Percentiles rank a stretch among this genome's conserved stretches.
Evolutionary conservation across 2,797 vertebrate genomes (phyloP).

Genomic region (Melanogrammus aeglefinus): DNA sequence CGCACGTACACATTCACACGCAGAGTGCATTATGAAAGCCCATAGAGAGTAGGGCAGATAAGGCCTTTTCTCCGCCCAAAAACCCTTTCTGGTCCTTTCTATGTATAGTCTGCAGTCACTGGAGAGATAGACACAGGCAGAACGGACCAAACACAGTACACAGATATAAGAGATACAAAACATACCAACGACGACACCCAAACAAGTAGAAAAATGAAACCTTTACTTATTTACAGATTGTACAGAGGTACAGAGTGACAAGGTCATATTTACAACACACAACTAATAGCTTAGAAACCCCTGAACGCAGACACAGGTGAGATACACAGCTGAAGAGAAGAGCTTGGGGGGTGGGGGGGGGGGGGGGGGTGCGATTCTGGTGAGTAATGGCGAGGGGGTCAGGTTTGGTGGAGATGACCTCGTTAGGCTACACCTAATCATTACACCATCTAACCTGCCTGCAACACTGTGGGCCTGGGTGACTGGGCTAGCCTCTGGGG

Average conservation of each 20-base stretch:
- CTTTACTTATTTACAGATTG: slow-evolving; percentile 79
- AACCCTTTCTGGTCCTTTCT: slow-evolving; percentile 38
- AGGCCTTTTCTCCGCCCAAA: slow-evolving; percentile 44
- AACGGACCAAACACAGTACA: background rate
- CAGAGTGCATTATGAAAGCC: slow-evolving; percentile 47
- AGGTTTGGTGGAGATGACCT: background rate
- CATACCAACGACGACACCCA: slow-evolving; percentile 35
- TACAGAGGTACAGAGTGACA: slow-evolving; percentile 77
- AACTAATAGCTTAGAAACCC: slow-evolving; percentile 73
- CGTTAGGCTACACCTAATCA: slow-evolving; percentile 45
- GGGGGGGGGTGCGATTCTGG: slow-evolving; percentile 17
- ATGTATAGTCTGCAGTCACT: slow-evolving; percentile 28
- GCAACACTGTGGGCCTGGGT: background rate
- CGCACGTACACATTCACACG: slow-evolving; percentile 20
- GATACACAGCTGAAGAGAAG: slow-evolving; percentile 48
- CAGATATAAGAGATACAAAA: slow-evolving; percentile 11
- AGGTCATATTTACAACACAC: slow-evolving; percentile 74
- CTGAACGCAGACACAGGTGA: slow-evolving; percentile 71
- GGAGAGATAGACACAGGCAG: background rate
- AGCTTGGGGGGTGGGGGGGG: slow-evolving; percentile 14
- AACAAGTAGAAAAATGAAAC: slow-evolving; percentile 73
- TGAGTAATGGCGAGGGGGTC: no score
- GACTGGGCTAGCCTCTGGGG: background rate
- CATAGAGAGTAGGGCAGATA: slow-evolving; percentile 33
- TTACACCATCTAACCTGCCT: slow-evolving; percentile 43